Conservation (phyloP, 1,140 invertebrate genomes). For the Leptinotarsa undecemlineata region DNA sequence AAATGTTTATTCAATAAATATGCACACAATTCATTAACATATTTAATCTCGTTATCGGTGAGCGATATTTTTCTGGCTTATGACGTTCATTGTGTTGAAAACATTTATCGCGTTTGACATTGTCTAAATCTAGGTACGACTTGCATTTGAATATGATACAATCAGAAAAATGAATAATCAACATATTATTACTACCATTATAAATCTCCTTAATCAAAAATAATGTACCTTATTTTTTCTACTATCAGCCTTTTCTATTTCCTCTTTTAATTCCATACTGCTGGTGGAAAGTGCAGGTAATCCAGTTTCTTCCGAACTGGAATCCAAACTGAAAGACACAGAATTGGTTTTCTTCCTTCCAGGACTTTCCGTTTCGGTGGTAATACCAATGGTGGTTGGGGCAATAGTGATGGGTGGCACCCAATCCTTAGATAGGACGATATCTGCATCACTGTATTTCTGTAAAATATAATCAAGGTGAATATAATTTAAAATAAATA, state of each 20-base stretch:
- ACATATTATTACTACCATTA: no score
- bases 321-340: slow-evolving; percentile 74
- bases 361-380: slow-evolving; percentile 47
- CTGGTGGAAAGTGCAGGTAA: slow-evolving; percentile 40
- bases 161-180: no score
- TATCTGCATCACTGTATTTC: slow-evolving; percentile 79
- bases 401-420: slow-evolving; percentile 78
- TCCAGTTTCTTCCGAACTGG: slow-evolving; percentile 56
- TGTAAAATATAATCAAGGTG: slow-evolving; percentile 26
- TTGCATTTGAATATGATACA: no score
- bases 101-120: no score
- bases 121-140: no score
- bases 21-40: no score
- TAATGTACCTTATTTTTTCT: slow-evolving; percentile 68
- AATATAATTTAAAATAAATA: background rate
- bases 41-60: no score
- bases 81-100: no score
- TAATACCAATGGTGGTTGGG: slow-evolving; percentile 62
- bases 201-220: no score
- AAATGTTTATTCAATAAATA: no score
- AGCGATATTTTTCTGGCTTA: no score
- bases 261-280: slow-evolving; percentile 57
- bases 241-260: slow-evolving; percentile 58
- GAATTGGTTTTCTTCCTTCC: slow-evolving; percentile 72
- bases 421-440: slow-evolving; percentile 81